A percentile compares a stretch with the other conserved stretches of the same genome.
Conservation (phyloP, 2,888 invertebrate species). For the Plagodis dolabraria region DNA sequence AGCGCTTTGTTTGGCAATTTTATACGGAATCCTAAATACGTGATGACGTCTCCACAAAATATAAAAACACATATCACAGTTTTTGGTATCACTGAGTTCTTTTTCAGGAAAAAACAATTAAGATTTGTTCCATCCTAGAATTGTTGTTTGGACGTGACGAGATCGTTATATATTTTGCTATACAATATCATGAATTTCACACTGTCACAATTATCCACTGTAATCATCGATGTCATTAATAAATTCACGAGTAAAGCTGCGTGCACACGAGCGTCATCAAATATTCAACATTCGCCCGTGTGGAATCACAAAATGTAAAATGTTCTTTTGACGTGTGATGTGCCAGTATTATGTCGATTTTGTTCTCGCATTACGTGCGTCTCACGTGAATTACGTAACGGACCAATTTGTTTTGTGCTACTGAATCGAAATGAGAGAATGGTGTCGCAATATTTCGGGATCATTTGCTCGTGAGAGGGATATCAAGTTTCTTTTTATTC, state of each 20-base stretch:
- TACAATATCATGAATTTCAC: constrained; percentile 10
- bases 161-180: no score
- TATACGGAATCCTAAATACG: no score
- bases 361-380: constrained; percentile 15
- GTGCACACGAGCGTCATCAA: constrained; percentile 44
- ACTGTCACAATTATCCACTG: constrained; percentile 29
- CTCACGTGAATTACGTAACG: constrained; percentile 25
- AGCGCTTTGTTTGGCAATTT: no score
- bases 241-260: constrained; percentile 54
- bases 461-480: constrained; percentile 19
- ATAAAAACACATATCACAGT: no score
- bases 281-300: constrained; percentile 53
- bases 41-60: no score
- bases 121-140: no score
- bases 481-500: constrained; percentile 7
- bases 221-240: constrained; percentile 64
- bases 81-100: no score
- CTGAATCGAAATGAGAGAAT: constrained; percentile 29
- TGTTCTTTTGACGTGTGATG: constrained; percentile 48
- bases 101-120: no score
- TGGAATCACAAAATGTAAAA: constrained; percentile 65
- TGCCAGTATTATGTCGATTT: constrained; percentile 12
- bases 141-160: no score
- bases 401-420: constrained; percentile 28
- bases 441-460: constrained; percentile 29